A percentile compares a stretch with the other conserved stretches of the same genome.
Evolutionary conservation across 2,113 vertebrate species (phyloP).

Genomic region (Cebus imitator): DNA sequence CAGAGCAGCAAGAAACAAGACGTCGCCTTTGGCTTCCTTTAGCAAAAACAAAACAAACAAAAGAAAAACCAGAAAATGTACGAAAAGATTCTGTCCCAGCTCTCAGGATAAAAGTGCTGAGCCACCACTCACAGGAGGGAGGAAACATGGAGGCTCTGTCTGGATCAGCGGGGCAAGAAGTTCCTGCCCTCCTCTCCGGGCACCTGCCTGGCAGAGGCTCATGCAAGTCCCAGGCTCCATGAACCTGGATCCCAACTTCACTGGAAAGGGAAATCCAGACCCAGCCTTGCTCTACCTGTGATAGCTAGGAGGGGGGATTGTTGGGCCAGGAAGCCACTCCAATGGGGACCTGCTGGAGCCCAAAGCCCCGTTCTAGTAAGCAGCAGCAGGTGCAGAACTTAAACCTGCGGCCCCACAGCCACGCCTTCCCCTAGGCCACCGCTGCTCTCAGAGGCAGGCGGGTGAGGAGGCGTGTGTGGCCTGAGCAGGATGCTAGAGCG

Average conservation of each 20-base stretch:
- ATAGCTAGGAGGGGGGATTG: background rate
- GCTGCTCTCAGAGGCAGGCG: background rate
- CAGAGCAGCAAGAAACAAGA: background rate
- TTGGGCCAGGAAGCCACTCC: background rate
- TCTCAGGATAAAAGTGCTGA: background rate
- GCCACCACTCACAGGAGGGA: background rate
- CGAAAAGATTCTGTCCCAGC: background rate
- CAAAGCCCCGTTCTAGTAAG: background rate
- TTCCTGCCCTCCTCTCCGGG: background rate
- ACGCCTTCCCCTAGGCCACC: background rate
- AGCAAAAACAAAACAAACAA: background rate
- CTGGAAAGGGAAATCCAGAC: background rate
- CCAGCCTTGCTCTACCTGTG: background rate
- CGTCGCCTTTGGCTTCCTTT: background rate
- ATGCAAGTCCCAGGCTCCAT: background rate
- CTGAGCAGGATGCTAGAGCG: background rate
- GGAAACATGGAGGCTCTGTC: background rate
- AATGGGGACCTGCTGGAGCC: background rate
- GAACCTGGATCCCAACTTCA: background rate
- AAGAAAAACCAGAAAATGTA: background rate
- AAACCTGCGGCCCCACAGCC: background rate
- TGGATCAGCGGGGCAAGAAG: too few species aligned
- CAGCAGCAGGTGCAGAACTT: background rate
- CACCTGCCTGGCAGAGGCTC: background rate
- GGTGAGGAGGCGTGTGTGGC: background rate